These are phyloP conservation scores for Pedetes capensis DNA, from an alignment of 2,113 vertebrate genomes.

Conservation along the genomic window DNA sequence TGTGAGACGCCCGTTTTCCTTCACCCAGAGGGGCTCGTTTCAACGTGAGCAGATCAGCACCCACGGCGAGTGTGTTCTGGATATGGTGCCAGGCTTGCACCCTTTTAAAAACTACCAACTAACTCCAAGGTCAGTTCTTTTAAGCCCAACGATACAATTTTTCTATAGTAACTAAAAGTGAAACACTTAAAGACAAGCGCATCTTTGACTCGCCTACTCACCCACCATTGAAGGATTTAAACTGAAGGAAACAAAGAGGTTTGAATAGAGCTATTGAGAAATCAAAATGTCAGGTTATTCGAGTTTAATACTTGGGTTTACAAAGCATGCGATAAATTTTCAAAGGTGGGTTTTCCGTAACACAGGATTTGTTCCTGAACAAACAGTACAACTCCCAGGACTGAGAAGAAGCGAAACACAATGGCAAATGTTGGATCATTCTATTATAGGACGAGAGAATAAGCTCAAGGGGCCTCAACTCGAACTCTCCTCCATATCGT, in stretches of 20 bases:
- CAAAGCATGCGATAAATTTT: not conserved
- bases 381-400: not conserved
- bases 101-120: not conserved
- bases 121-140: not conserved
- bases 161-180: not conserved
- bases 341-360: not conserved
- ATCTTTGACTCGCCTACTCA: constrained; percentile 31
- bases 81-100: not conserved
- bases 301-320: not conserved
- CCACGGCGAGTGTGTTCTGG: not conserved
- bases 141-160: not conserved
- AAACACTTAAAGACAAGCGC: constrained; percentile 19
- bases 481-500: rapidly evolving
- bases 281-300: constrained; percentile 31
- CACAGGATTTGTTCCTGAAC: not conserved
- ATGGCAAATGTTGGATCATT: not conserved
- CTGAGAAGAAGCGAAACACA: not conserved
- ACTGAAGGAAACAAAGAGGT: not conserved
- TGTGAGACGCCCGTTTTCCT: not conserved
- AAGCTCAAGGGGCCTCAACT: not conserved
- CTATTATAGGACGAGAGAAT: rapidly evolving
- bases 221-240: constrained; percentile 19
- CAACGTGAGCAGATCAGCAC: too few relatives aligned
- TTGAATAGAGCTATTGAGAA: not conserved
- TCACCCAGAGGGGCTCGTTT: not conserved